Conservation (phyloP, 2,113 vertebrate species). For the Microtus oregoni region DNA sequence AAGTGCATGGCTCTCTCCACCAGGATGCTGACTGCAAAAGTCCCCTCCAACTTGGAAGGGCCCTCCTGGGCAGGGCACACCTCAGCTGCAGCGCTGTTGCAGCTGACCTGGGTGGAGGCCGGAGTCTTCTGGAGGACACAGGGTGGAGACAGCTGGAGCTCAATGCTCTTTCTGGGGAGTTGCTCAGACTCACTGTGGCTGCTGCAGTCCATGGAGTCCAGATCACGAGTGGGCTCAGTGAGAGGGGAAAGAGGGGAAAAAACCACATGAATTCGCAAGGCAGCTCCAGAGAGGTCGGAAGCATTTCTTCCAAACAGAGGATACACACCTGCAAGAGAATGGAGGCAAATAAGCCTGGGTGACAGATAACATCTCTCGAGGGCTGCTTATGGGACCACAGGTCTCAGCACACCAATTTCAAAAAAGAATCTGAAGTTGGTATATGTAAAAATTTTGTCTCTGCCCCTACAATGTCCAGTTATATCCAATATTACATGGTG, state of each 20-base stretch:
- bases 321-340: constrained; percentile 91
- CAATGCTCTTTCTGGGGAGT: background rate
- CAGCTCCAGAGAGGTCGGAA: constrained; percentile 92
- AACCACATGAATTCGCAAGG: constrained; percentile 91
- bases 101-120: constrained; percentile 4
- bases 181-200: constrained; percentile 84
- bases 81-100: background rate
- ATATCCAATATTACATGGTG: background rate
- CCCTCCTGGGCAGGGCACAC: constrained; percentile 42
- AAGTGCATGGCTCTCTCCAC: constrained; percentile 97
- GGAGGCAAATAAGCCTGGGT: background rate
- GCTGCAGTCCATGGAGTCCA: constrained; percentile 75
- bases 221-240: constrained; percentile 8
- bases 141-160: constrained; percentile 53
- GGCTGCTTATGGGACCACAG: background rate
- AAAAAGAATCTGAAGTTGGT: background rate
- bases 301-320: constrained; percentile 93
- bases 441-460: background rate
- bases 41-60: constrained; percentile 80
- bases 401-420: background rate
- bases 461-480: background rate
- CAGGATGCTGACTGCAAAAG: constrained; percentile 90
- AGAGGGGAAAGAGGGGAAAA: constrained; percentile 74
- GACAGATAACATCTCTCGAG: background rate
- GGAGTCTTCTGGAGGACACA: constrained; percentile 66